These are phyloP conservation scores for Decapterus maruadsi DNA, from an alignment of 2,797 vertebrate species.

Conservation along the genomic window DNA sequence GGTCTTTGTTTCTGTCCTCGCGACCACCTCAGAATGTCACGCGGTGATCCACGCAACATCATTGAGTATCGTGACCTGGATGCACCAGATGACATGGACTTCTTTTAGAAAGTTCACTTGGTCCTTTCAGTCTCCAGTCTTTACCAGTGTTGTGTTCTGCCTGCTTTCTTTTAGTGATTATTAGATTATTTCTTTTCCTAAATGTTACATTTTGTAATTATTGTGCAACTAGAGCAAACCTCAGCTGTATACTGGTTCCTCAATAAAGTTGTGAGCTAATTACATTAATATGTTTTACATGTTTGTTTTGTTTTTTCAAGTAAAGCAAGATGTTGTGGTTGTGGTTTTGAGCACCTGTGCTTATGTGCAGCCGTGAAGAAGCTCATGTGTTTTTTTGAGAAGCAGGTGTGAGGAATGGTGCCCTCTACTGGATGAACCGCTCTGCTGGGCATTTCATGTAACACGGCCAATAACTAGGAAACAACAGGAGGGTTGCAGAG, in stretches of 20 bases:
- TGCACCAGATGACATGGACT: slow-evolving; percentile 94
- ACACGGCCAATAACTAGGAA: background rate
- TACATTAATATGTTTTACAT: slow-evolving; percentile 19
- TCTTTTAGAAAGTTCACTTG: slow-evolving; percentile 86
- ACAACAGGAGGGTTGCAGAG: background rate
- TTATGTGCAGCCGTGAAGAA: background rate
- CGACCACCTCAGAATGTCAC: slow-evolving; percentile 87
- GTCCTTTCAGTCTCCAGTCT: slow-evolving; percentile 11
- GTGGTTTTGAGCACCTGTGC: background rate
- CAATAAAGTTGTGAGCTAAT: slow-evolving; percentile 72
- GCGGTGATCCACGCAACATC: slow-evolving; percentile 94
- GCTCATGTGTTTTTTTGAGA: background rate
- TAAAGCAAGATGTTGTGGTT: background rate
- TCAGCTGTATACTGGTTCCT: slow-evolving; percentile 58
- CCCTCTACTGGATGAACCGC: slow-evolving; percentile 48
- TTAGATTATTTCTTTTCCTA: slow-evolving; percentile 32
- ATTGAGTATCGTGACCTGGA: slow-evolving; percentile 95
- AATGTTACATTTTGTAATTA: slow-evolving; percentile 49
- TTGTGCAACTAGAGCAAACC: slow-evolving; percentile 48
- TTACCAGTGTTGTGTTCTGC: slow-evolving; percentile 27
- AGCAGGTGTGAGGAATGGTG: background rate
- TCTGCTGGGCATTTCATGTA: background rate
- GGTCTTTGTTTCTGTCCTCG: background rate
- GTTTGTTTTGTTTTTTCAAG: slow-evolving; percentile 2
- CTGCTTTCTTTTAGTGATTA: slow-evolving; percentile 30